Evolutionary conservation across 2,113 vertebrate species (phyloP), one percentile per base, ranked within the genome.

Genomic region (Marcusenius ussheri): DNA sequence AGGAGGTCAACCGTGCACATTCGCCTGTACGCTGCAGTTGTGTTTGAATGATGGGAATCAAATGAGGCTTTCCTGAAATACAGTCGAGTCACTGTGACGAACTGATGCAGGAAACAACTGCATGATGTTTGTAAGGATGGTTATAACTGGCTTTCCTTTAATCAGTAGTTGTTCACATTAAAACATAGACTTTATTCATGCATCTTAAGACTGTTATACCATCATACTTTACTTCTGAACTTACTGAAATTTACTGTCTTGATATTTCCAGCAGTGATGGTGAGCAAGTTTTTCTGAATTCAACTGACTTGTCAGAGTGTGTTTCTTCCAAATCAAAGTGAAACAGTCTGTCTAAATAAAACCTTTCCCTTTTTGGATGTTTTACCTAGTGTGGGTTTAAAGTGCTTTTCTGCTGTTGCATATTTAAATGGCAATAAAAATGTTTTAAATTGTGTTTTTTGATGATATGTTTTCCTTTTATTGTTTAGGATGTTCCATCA

Each of bases 91-190:
- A 35, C 62, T 88, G 58, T 58, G 51, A 56, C 53, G 21, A 47
- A 88, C 45, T 49, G 42, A 88, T 74, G 62, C 62, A 88, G 88
- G 88, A 89, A 89, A 89, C 88, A 51, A 51, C 88, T 89, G 88
- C 47, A 77, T 42, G 62, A 89, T 35, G 11, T 51, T 47, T 35
- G 62, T 62, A 27, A 7, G 17, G 5, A 9, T 47, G 24, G n/a
- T 35, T 87, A 31, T 74, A 62, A 10, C 83, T n/a, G 83, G 39
- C 56, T 88, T 88, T 66, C 39, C 87, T 66, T 45, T 62, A 88
- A 88, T 88, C 35, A 58, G 49, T 24, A 27, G 21, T 7, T 62
- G 31, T n/a, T 46, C 19, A 66, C 21, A 42, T 45, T 24, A 24
- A 50, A 45, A 62, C 87, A 42, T 8, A 45, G 0, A 11, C 24